Base-by-base conservation (phyloP, 2,888 invertebrate genomes). In the Tinea semifulvella region DNA sequence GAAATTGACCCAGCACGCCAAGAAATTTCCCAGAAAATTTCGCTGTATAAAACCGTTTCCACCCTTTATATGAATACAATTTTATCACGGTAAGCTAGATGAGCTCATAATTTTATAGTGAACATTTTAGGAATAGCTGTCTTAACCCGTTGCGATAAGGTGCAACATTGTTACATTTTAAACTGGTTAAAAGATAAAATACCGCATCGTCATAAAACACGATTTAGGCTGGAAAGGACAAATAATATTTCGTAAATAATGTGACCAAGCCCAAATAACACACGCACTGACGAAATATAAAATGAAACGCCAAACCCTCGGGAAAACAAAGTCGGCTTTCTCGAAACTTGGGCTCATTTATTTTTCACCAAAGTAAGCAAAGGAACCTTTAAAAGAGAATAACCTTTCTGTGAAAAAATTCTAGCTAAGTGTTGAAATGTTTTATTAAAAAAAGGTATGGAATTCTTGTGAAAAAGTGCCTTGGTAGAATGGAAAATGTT, bases 191-290 rank as follows among this genome's bases (percentile, higher is more conserved):
- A 18, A 25, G 6, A 10, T 7, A 36, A 36, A 36, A 11, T 36
- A 14, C 27, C 36, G 36, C 17, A 2, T 18, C 39, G 20, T 39
- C 39, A 39, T 39, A 39, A 39, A 39, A 19, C 7, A 13, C n/a
- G 20, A 39, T 19, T 39, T 19, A 19, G 39, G 39, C 13, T 39
- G 39, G 3, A n/a, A 20, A 35, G 5, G 16, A 43, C 16, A 19
- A 31, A 17, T 31, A 31, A 13, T 28, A 19, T 43, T 18, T 18
- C n/a, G 28, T 43, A 26, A 25, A 26, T 26, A 25, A 25, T 16
- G 17, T 16, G 13, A 28, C 44, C 45, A 28, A 39, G 45, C 45
- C 45, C 36, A 44, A 7, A 14, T 19, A n/a, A 8, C 14, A 20
- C 38, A 44, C 44, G 39, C 44, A 43, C 28, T 27, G 10, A 11